These are phyloP conservation scores for Hofmannophila pseudospretella DNA, from an alignment of 2,888 invertebrate species.

Conservation along the genomic window DNA sequence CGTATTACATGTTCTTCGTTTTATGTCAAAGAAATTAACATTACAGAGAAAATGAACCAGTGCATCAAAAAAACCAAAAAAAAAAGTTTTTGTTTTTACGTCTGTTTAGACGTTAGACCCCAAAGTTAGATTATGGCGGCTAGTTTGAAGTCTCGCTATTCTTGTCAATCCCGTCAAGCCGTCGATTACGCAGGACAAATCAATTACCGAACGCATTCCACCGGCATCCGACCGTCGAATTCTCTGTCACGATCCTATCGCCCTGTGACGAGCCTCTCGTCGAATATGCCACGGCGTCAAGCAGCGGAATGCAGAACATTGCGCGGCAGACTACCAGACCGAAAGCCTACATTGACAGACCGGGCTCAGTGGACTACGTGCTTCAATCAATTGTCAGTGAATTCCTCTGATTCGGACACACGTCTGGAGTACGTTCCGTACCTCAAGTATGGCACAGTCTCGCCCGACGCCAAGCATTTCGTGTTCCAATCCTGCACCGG, in stretches of 20 bases:
- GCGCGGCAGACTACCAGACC: conserved; percentile 37
- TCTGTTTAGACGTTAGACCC: too few species aligned
- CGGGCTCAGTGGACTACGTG: conserved; percentile 58
- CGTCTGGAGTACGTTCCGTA: conserved; percentile 47
- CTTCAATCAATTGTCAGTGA: conserved; percentile 60
- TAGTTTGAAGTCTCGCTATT: conserved; percentile 51
- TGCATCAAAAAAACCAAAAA: too few species aligned
- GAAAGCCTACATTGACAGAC: conserved; percentile 51
- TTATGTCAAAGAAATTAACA: too few species aligned
- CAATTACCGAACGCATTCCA: conserved; percentile 73
- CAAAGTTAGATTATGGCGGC: too few species aligned
- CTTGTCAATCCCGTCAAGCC: conserved; percentile 59
- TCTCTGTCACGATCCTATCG: conserved; percentile 71
- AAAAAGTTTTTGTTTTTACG: too few species aligned
- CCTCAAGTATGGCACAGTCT: conserved; percentile 54
- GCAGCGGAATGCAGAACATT: conserved; percentile 53
- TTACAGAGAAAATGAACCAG: too few species aligned
- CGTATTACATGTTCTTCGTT: too few species aligned
- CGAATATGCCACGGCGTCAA: conserved; percentile 42
- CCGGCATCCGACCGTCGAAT: conserved; percentile 64
- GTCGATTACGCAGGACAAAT: conserved; percentile 75
- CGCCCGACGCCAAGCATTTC: conserved; percentile 65
- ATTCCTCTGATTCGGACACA: conserved; percentile 64
- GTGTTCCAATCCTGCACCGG: conserved; percentile 65
- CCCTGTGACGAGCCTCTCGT: conserved; percentile 58